Percentiles rank a stretch among this genome's conserved stretches.
Conservation (phyloP, 2,888 invertebrate genomes). For the Drosophila fungiperda region DNA sequence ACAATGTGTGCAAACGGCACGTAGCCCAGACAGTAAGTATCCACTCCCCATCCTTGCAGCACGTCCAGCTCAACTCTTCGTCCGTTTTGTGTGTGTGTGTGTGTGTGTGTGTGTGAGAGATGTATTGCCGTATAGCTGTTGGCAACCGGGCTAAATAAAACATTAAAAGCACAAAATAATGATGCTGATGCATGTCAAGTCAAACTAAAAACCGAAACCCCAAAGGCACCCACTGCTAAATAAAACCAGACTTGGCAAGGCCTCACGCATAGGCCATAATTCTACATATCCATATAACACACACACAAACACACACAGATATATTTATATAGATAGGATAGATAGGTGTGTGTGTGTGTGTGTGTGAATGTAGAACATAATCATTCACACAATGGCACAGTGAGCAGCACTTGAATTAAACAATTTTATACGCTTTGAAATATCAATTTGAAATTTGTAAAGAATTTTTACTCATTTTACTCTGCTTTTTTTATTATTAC, state of each 20-base stretch:
- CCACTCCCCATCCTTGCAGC: conserved; percentile 8
- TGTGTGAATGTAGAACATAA: not conserved
- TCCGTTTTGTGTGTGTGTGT: conserved; percentile 3
- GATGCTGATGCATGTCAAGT: conserved; percentile 78
- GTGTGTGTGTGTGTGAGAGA: conserved; percentile 22
- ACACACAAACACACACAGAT: not conserved
- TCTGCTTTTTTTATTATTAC: no score
- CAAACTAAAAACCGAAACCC: conserved; percentile 75
- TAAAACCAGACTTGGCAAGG: conserved; percentile 48
- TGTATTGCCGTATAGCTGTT: conserved; percentile 63
- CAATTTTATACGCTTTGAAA: not conserved
- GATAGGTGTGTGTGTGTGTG: not conserved
- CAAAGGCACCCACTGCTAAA: conserved; percentile 53
- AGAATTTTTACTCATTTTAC: no score
- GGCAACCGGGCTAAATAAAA: conserved; percentile 74
- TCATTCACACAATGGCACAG: conserved; percentile 46
- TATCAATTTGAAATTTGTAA: not conserved
- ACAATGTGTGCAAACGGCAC: conserved; percentile 65
- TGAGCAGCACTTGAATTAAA: conserved; percentile 15
- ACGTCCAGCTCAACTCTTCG: conserved; percentile 35
- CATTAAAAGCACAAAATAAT: conserved; percentile 78
- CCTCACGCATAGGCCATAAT: conserved; percentile 25
- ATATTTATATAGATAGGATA: conserved; percentile 5
- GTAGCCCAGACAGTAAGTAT: conserved; percentile 59
- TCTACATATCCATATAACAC: not conserved